phyloP scores from a whole-genome alignment of 2,888 invertebrate species.

The Lasioglossum calceatum region DNA sequence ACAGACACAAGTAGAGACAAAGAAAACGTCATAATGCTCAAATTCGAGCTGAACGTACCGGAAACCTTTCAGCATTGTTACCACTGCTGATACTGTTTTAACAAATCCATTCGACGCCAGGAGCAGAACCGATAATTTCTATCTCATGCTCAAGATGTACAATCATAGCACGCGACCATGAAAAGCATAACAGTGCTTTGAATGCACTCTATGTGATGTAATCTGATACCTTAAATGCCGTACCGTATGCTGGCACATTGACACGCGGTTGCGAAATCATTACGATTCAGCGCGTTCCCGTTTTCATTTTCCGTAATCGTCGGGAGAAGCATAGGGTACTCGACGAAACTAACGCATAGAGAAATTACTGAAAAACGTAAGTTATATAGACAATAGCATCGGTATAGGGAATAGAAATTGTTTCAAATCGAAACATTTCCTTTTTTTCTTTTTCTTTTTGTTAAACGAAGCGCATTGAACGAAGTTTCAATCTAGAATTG shows the following conservation, averaged over 20 bases:
- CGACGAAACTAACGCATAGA: slow-evolving; percentile 15
- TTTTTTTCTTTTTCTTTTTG: not conserved
- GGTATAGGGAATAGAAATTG: slow-evolving; percentile 13
- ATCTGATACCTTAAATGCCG: not conserved
- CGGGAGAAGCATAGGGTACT: not conserved
- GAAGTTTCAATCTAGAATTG: not conserved
- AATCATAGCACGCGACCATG: slow-evolving; percentile 41
- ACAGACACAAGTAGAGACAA: slow-evolving; percentile 70
- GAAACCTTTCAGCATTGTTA: slow-evolving; percentile 32
- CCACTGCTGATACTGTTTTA: slow-evolving; percentile 38
- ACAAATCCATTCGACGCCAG: slow-evolving; percentile 43
- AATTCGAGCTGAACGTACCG: slow-evolving; percentile 9
- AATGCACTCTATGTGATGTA: slow-evolving; percentile 13
- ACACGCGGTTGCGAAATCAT: not conserved
- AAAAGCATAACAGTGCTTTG: slow-evolving; percentile 30
- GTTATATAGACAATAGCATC: slow-evolving; percentile 1
- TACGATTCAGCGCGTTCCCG: not conserved
- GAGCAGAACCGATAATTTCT: slow-evolving; percentile 41
- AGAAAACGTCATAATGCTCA: slow-evolving; percentile 77
- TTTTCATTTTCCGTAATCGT: slow-evolving; percentile 10
- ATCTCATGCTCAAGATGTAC: slow-evolving; percentile 60
- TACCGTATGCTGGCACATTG: not conserved
- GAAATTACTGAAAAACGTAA: not conserved
- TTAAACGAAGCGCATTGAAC: not conserved
- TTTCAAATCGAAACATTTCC: not conserved